Evolutionary conservation across 2,888 invertebrate genomes (phyloP).

Genomic region (Cecidostiba fungosa): DNA sequence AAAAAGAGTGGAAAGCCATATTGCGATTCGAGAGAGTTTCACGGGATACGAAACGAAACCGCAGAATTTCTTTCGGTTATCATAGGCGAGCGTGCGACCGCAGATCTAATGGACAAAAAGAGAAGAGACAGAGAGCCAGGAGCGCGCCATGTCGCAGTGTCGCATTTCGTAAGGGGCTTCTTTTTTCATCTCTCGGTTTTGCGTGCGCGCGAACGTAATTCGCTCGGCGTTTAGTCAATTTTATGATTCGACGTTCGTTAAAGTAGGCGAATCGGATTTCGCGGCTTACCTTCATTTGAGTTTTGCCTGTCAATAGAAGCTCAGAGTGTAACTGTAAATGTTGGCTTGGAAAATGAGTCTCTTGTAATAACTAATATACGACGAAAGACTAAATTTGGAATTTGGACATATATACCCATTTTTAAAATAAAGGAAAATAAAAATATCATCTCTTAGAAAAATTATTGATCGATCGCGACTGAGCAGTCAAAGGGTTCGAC

Average conservation of each 20-base stretch:
- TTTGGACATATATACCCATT: too few relatives aligned
- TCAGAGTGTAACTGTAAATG: background rate
- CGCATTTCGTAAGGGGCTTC: constrained; percentile 26
- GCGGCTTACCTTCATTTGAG: too few relatives aligned
- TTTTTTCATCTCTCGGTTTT: background rate
- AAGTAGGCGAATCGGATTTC: background rate
- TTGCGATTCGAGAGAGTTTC: constrained; percentile 67
- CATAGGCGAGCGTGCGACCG: constrained; percentile 24
- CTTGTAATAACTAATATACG: too few relatives aligned
- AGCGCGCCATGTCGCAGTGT: background rate
- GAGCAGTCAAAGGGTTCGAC: too few relatives aligned
- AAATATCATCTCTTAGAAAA: too few relatives aligned
- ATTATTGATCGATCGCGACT: too few relatives aligned
- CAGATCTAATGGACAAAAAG: constrained; percentile 38
- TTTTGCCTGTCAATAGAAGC: too few relatives aligned
- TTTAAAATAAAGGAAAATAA: too few relatives aligned
- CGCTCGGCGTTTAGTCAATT: background rate
- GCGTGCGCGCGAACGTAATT: background rate
- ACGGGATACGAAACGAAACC: constrained; percentile 68
- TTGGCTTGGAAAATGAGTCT: background rate
- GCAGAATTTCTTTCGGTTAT: constrained; percentile 70
- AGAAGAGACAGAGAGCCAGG: background rate
- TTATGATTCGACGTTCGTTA: background rate
- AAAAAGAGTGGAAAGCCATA: constrained; percentile 68
- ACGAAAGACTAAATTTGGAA: too few relatives aligned